Evolutionary conservation across 2,888 invertebrate genomes (phyloP).

Genomic region (Thumatha senex): DNA sequence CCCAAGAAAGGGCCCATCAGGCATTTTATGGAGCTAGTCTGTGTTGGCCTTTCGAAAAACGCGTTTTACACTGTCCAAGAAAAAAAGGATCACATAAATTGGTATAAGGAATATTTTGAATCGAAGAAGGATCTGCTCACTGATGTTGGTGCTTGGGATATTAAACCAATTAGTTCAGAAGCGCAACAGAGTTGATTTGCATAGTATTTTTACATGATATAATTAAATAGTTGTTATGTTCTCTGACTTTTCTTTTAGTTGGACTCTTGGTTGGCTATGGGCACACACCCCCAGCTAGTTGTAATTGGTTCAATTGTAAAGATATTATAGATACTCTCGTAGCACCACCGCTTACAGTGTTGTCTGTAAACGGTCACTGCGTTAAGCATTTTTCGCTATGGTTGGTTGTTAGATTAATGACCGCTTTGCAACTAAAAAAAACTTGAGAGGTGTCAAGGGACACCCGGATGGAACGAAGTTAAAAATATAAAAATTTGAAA

Average conservation of each 20-base stretch:
- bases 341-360: too few species aligned
- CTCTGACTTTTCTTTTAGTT: background rate
- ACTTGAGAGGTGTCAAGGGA: too few species aligned
- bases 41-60: constrained; percentile 96
- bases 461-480: too few species aligned
- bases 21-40: constrained; percentile 98
- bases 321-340: too few species aligned
- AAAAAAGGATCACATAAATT: constrained; percentile 94
- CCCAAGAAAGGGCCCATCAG: constrained; percentile 95
- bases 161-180: constrained; percentile 38
- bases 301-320: too few species aligned
- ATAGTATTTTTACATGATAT: constrained; percentile 18
- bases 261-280: too few species aligned
- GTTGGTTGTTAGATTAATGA: too few species aligned
- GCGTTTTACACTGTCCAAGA: constrained; percentile 93
- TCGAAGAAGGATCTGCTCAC: constrained; percentile 88
- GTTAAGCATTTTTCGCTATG: too few species aligned
- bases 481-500: too few species aligned
- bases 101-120: constrained; percentile 96
- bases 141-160: constrained; percentile 85
- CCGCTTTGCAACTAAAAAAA: too few species aligned
- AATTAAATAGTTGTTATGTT: constrained; percentile 30
- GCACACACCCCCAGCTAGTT: too few species aligned
- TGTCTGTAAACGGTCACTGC: too few species aligned
- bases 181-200: constrained; percentile 35